Evolutionary conservation across 2,113 vertebrate species (phyloP), one percentile per base, ranked within the genome.

Genomic region (Calonectris borealis): DNA sequence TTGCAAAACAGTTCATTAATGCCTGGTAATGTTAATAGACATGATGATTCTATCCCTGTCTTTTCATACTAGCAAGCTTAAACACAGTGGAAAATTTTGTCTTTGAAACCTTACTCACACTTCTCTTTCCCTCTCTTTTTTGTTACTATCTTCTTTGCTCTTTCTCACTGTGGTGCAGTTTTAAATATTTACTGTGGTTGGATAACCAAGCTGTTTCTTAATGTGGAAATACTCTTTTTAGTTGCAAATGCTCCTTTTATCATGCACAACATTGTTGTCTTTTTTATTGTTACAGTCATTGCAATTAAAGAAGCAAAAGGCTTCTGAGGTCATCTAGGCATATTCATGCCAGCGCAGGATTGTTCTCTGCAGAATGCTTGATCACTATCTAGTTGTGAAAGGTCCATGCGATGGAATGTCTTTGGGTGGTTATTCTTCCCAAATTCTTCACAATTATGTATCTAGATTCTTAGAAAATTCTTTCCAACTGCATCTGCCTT

Each of bases 181-280:
- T 76, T 76, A 92, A 95, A 42, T 95, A 88, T 92, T 93, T 86
- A 52, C 73, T 79, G 61, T 75, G 72, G 36, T 36, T 89, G 88
- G 88, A 83, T 80, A 87, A 62, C 61, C 81, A 82, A 76, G 16
- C 25, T 38, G 36, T 81, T 93, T 88, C 86, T 94, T 79, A 84
- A 78, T 92, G 88, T 96, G 86, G 86, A 96, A 94, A 91, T 80
- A 85, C 62, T 87, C 89, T 54, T 89, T 94, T 94, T 80, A 80
- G 81, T 80, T 96, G 96, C 85, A 96, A 96, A 94, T 90, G 31
- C 12, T 83, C 78, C 75, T 85, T 96, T 96, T 95, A 79, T 94
- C 90, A 80, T 96, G 87, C 78, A 65, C 90, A 90, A 83, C 73
- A 58, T 16, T 94, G 77, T 94, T 95, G 81, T 69, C 80, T 91